Percentiles rank a stretch among this genome's conserved stretches.
Evolutionary conservation across 2,113 vertebrate species (phyloP).

Genomic region (Theropithecus gelada): DNA sequence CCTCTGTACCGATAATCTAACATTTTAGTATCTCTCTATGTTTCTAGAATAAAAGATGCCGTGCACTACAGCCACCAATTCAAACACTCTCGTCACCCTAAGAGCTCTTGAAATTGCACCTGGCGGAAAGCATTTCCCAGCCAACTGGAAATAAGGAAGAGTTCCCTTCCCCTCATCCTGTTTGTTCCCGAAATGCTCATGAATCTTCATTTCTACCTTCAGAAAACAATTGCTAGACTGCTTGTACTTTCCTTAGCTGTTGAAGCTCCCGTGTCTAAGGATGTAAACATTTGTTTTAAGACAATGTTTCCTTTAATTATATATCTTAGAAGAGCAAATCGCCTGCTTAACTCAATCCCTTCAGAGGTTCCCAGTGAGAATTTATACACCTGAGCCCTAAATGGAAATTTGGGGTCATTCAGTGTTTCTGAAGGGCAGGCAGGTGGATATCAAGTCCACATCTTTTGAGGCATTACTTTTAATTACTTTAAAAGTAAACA

Average conservation of each 20-base stretch:
- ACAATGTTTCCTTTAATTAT: slow-evolving; percentile 29
- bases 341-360: not conserved
- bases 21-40: not conserved
- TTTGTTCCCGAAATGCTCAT: not conserved
- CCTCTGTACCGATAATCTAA: not conserved
- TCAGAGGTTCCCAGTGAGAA: not conserved
- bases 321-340: not conserved
- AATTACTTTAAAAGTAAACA: slow-evolving; percentile 73
- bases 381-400: not conserved
- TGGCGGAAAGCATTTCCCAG: not conserved
- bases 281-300: not conserved
- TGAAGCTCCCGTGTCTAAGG: not conserved
- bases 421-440: slow-evolving; percentile 36
- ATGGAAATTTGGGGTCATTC: slow-evolving; percentile 41
- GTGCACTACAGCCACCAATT: not conserved
- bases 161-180: not conserved
- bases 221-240: not conserved
- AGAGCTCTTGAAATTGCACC: not conserved
- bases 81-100: not conserved
- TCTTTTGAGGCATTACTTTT: slow-evolving; percentile 61
- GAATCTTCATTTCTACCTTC: not conserved
- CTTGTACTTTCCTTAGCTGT: not conserved
- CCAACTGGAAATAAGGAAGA: not conserved
- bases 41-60: not conserved
- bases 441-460: not conserved